Evolutionary conservation across 1,140 invertebrate species (phyloP), one percentile per base, ranked within the genome.

Genomic region (Rhizoglyphus robini): DNA sequence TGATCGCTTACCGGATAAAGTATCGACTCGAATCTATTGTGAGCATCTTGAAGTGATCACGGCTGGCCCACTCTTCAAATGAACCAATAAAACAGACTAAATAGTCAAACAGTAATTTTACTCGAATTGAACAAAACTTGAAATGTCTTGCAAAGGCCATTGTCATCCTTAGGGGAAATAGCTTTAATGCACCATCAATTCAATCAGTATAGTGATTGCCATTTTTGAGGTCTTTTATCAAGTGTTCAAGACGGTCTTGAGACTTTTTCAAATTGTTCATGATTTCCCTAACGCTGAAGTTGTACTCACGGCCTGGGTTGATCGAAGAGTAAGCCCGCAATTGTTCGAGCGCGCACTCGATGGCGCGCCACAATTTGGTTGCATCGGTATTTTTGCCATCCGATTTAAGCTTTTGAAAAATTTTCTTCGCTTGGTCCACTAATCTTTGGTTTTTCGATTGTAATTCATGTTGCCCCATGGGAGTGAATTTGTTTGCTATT

Each of bases 181-280:
- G n/a, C n/a, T n/a, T n/a, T n/a, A n/a, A n/a, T 41, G 18, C 8
- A 41, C 18, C 36, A 41, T 11, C 18, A 8, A 41, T 41, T 41
- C 36, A 41, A 41, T 41, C 8, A 41, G 8, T 41, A 23, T 54
- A 25, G 20, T 54, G 8, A 32, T 54, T 8, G 8, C 23, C 23
- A 8, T 54, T 32, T 5, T 54, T 54, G 8, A 54, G 23, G 23
- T 54, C 51, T 8, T 54, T 25, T 8, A 54, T 54, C 8, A 54
- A 54, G 20, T 54, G 8, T 27, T 54, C 51, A 8, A 54, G 23
- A 11, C 5, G 8, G 57, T 69, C 68, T 63, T 69, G 67, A 47
- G 68, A 63, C 32, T 69, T 69, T 36, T 69, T 69, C 8, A 69
- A 51, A 27, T 68, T 59, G 49, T 69, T 66, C n/a, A 69, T 69